A percentile compares a stretch with the other conserved stretches of the same genome.
These are phyloP conservation scores for Tetragonisca angustula DNA, from an alignment of 2,888 invertebrate species.

Conservation along the genomic window DNA sequence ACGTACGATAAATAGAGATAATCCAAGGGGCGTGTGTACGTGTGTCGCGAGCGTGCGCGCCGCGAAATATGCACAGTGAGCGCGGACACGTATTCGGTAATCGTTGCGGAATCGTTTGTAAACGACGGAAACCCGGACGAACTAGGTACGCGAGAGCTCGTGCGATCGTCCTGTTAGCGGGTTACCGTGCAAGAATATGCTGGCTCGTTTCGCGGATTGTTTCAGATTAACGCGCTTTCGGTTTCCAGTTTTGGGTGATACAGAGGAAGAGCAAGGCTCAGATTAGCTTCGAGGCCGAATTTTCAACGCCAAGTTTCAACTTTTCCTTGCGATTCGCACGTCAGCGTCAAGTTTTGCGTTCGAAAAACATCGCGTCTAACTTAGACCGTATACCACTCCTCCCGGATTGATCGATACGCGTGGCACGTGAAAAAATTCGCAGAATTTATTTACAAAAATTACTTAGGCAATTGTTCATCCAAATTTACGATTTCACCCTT, in stretches of 20 bases:
- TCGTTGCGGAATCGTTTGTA: constrained; percentile 33
- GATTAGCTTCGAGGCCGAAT: too few species aligned
- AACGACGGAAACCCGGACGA: constrained; percentile 3
- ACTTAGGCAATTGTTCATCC: too few species aligned
- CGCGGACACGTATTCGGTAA: constrained; percentile 25
- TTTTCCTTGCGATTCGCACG: too few species aligned
- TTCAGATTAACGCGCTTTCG: neutral
- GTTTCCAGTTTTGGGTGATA: neutral
- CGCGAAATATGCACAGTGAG: constrained; percentile 38
- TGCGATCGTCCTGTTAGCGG: constrained; percentile 25
- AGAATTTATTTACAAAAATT: too few species aligned
- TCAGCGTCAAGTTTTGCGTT: too few species aligned
- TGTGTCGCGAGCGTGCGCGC: neutral
- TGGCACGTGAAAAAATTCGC: too few species aligned
- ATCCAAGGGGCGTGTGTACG: constrained; percentile 65
- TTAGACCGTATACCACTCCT: too few species aligned
- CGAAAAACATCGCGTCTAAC: too few species aligned
- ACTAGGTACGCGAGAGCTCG: neutral
- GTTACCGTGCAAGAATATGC: constrained; percentile 25
- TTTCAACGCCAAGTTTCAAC: too few species aligned
- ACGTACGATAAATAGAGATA: constrained; percentile 75
- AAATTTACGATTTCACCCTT: too few species aligned
- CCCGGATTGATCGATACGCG: too few species aligned
- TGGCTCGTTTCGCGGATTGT: neutral
- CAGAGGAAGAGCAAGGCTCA: too few species aligned